Evolutionary conservation across 2,797 vertebrate species (phyloP), one percentile per base, ranked within the genome.

Genomic region (Channa striata): DNA sequence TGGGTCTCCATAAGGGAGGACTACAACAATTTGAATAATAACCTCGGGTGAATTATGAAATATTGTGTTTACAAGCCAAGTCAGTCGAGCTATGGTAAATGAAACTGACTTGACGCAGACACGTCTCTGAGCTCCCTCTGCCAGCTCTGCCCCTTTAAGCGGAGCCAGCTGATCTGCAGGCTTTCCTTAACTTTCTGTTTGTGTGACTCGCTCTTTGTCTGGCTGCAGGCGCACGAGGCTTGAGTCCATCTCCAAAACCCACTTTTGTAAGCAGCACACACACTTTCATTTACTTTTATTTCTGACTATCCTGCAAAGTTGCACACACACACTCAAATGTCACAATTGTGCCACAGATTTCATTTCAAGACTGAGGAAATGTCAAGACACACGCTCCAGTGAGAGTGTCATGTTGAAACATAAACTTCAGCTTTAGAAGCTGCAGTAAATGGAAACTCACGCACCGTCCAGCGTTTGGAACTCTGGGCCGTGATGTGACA

Each of bases 141-240:
- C 34, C 67, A 19, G 9, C 9, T 34, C 56, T 52, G 39, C 3
- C 10, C 17, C 60, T 56, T 51, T 57, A 62, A 46, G 17, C 4
- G 14, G 1, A 0, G 1, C 12, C 39, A 63, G 21, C 21, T 75
- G 63, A 57, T 40, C 36, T 6, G 0, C 0, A 42, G 20, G 14
- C 11, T 63, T 73, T 85, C 69, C 76, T 83, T 88, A 82, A 78
- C 76, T 89, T 78, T 90, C 84, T n/a, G 4, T 87, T 83, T 40
- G 3, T 8, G 30, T 1, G 2, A 2, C 21, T 16, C 0, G 0
- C 14, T 54, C 25, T 61, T 20, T 10, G 23, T 39, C 8, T 13
- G 0, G 53, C n/a, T 36, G 12, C 25, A 19, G 3, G 9, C 21
- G 10, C 30, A 21, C 16, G 11, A 8, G 19, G 33, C 2, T 12